A percentile compares a stretch with the other conserved stretches of the same genome.
Evolutionary conservation across 2,888 invertebrate genomes (phyloP).

Genomic region (Oxytorus armatus): DNA sequence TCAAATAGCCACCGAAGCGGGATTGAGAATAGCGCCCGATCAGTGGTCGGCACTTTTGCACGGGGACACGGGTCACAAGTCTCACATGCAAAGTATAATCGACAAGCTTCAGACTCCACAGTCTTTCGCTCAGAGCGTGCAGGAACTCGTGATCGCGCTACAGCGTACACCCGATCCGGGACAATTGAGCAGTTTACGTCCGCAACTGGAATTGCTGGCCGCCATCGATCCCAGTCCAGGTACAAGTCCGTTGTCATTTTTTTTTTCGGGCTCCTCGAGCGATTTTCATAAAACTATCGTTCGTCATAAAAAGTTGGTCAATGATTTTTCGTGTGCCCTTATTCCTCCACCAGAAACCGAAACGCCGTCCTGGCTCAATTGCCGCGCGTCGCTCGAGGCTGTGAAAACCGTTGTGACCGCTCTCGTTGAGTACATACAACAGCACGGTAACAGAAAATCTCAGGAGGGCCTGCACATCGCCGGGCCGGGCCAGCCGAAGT

Average conservation of each 20-base stretch:
- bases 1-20: slow-evolving; percentile 98
- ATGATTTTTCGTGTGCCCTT: background rate
- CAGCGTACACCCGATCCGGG: slow-evolving; percentile 95
- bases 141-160: slow-evolving; percentile 95
- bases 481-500: slow-evolving; percentile 88
- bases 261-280: slow-evolving; percentile 20
- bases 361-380: slow-evolving; percentile 88
- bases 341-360: too few species aligned
- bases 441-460: slow-evolving; percentile 89
- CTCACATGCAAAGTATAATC: slow-evolving; percentile 98
- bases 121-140: slow-evolving; percentile 95
- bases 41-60: slow-evolving; percentile 99
- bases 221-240: slow-evolving; percentile 94
- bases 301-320: background rate
- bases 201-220: slow-evolving; percentile 93
- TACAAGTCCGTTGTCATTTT: slow-evolving; percentile 77
- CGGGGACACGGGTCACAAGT: slow-evolving; percentile 97
- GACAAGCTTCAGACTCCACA: slow-evolving; percentile 97
- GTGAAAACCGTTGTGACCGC: slow-evolving; percentile 91
- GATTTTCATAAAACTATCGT: too few species aligned
- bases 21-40: slow-evolving; percentile 97
- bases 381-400: slow-evolving; percentile 89
- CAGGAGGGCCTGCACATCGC: slow-evolving; percentile 86
- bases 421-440: slow-evolving; percentile 91
- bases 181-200: slow-evolving; percentile 90